Base-by-base conservation (phyloP, 2,888 invertebrate species). In the Rhingia rostrata region DNA sequence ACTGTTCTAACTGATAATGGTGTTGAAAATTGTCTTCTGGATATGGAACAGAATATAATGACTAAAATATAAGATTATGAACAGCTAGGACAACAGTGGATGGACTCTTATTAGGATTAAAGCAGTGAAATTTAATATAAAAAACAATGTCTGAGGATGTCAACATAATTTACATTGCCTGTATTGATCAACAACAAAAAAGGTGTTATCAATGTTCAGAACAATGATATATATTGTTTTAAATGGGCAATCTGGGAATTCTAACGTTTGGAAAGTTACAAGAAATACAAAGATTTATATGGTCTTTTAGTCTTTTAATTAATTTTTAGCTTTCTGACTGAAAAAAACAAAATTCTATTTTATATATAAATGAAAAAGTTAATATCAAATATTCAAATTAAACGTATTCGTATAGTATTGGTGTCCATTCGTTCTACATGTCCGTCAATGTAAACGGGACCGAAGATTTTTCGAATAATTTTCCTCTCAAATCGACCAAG, bases 191-290 rank as follows among this genome's bases (percentile, higher is more conserved):
- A 9, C 47, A 37, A 63, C 43, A 88, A 86, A 74, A 77, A 85
- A 60, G 88, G 88, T 1, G 86, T 87, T 41, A 61, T 89, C 2
- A 89, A 88, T 81, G 85, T 88, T 5, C 51, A 83, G 77, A 88
- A 87, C 49, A 53, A 78, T 32, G 88, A 87, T 64, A 56, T 82
- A 54, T 85, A 78, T 56, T 89, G 88, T 45, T 88, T 88, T 45
- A 83, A 86, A 45, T 88, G 88, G 88, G 80, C 87, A 4, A 67
- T 43, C 43, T 5, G 4, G n/a, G 3, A 43, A 14, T 6, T 12
- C 43, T 12, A 43, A 12, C 43, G 43, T 43, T 9, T n/a, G 6
- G 1, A 43, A 9, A n/a, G n/a, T n/a, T n/a, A n/a, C n/a, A n/a
- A n/a, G n/a, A n/a, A n/a, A n/a, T n/a, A n/a, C n/a, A n/a, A n/a